phyloP scores from a whole-genome alignment of 2,113 vertebrate genomes.

The Gyps fulvus region DNA sequence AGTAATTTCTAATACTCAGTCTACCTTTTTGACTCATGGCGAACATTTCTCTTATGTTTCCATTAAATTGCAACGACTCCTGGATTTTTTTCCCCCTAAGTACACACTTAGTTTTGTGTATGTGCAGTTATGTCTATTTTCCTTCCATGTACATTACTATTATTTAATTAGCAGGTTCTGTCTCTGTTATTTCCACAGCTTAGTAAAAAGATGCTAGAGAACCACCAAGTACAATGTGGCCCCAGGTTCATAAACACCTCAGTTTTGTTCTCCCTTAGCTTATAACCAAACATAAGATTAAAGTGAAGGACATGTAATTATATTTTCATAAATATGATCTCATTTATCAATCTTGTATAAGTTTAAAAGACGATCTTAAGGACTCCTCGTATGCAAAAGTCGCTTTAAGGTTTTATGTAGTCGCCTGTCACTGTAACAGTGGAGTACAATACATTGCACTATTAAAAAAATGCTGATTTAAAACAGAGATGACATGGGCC shows the following conservation, averaged over 20 bases:
- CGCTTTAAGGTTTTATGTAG: background rate
- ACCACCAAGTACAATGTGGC: rapidly evolving
- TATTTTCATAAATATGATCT: background rate
- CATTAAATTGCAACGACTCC: background rate
- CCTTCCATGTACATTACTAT: background rate
- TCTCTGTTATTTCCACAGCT: background rate
- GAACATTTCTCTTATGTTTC: background rate
- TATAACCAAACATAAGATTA: background rate
- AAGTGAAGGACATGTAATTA: background rate
- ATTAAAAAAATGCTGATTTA: background rate
- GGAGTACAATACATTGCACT: background rate
- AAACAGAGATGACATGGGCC: background rate
- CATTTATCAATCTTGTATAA: background rate
- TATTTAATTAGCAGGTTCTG: background rate
- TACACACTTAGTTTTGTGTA: background rate
- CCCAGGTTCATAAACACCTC: background rate
- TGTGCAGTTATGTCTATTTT: background rate
- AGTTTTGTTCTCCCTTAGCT: background rate
- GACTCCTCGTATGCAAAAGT: background rate
- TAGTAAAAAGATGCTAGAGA: background rate
- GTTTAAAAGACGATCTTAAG: background rate
- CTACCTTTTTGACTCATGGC: background rate
- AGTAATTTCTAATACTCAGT: background rate
- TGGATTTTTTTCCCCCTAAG: background rate
- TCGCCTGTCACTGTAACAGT: background rate